Base-by-base conservation (phyloP, 2,113 vertebrate species). In the Pandion haliaetus region DNA sequence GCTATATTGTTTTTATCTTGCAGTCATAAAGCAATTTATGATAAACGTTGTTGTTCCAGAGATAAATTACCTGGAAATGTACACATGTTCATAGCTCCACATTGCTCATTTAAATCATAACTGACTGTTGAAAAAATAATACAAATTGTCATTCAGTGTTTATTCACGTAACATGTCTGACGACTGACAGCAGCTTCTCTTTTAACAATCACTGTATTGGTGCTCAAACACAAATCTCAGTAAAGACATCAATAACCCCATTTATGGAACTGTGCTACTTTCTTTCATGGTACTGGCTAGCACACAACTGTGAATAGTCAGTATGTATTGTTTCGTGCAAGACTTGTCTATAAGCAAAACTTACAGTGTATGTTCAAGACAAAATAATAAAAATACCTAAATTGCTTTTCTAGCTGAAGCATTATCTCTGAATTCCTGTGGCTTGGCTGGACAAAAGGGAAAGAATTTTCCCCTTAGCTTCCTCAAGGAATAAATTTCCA, bases 371-470 rank as follows among this genome's bases (percentile, higher is more conserved):
- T 77, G 76, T 96, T 82, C n/a, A 90, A 91, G 81, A 70, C 23
- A 81, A 84, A 93, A 82, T 50, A 76, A 80, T 94, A 85, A 93
- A 92, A 88, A 57, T 9, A 73, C 36, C 44, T 90, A 44, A 92
- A 91, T 36, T 72, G 50, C 38, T 96, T 96, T 95, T 82, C 59
- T 85, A 93, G 78, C 47, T 87, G 71, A 95, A 96, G 55, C 13
- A 71, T 90, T 91, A 91, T 83, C 89, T 88, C 54, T 55, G 55
- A 73, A 66, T 90, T 90, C 59, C 74, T 90, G 74, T 93, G 91
- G 84, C 47, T 96, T 96, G 95, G 91, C 82, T 81, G 67, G 54
- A 90, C 40, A 73, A 87, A 93, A 70, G 11, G 74, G 21, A 79
- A 95, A 67, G 29, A 81, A 73, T 90, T 88, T 80, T 63, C 55